A percentile compares a stretch with the other conserved stretches of the same genome.
phyloP scores from a whole-genome alignment of 2,797 vertebrate genomes.

The Dicrostonyx torquatus region DNA sequence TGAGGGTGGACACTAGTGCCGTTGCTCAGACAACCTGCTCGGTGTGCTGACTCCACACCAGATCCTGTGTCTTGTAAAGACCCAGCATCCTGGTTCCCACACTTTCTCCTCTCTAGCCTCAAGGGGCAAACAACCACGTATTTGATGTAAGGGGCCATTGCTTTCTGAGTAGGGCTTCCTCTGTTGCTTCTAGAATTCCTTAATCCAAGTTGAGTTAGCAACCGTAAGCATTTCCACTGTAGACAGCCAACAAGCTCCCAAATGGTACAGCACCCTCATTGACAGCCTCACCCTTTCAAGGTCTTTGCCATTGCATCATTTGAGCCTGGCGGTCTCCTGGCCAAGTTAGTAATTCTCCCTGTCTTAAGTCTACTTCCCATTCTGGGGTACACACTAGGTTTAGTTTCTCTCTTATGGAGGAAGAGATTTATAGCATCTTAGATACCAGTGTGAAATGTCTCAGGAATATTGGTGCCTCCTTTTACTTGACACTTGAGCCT shows the following conservation, averaged over 20 bases:
- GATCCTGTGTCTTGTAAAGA: not conserved
- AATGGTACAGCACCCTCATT: not conserved
- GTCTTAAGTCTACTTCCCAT: not conserved
- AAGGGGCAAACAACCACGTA: not conserved
- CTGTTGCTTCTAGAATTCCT: not conserved
- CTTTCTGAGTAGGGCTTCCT: not conserved
- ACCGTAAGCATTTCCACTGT: not conserved
- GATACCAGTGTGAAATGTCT: not conserved
- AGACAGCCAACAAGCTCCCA: not conserved
- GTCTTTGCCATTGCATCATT: not conserved
- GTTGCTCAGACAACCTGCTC: rapidly evolving
- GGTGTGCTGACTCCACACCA: not conserved
- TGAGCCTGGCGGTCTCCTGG: not conserved
- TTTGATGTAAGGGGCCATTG: not conserved
- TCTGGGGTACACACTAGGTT: not conserved
- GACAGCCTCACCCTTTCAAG: not conserved
- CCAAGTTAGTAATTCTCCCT: not conserved
- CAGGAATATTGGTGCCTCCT: not conserved
- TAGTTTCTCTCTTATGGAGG: not conserved
- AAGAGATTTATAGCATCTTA: not conserved
- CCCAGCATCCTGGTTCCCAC: not conserved
- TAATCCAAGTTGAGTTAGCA: not conserved
- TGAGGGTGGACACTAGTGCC: not conserved
- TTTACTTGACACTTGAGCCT: constrained; percentile 33
- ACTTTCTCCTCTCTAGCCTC: not conserved